A percentile compares a stretch with the other conserved stretches of the same genome.
Evolutionary conservation across 2,797 vertebrate genomes (phyloP).

Genomic region (Pseudotriccus pelzelni): DNA sequence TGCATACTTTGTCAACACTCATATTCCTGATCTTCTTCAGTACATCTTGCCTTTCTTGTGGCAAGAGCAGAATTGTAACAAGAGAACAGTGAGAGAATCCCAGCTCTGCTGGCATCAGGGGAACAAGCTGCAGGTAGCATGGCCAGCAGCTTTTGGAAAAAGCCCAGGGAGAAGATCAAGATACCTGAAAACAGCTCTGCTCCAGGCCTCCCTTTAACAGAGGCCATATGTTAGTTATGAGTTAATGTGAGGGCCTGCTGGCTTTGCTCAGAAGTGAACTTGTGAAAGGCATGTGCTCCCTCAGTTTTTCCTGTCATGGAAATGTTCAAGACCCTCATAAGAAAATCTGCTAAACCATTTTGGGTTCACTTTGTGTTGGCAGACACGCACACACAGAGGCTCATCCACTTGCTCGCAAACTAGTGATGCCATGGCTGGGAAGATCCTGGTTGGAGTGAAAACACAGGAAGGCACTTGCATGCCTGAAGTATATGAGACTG

Average conservation of each 20-base stretch:
- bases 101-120: neutral
- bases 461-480: neutral
- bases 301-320: neutral
- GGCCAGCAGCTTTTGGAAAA: neutral
- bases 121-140: neutral
- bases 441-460: neutral
- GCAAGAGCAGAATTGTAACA: neutral
- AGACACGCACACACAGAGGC: neutral
- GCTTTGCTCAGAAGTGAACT: neutral
- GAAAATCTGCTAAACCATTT: neutral
- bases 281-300: neutral
- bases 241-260: neutral
- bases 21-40: neutral
- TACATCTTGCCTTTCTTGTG: neutral
- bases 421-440: neutral
- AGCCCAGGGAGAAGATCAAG: neutral
- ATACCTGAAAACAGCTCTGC: neutral
- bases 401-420: neutral
- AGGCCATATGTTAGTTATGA: neutral
- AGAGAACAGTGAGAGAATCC: fast-evolving
- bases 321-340: neutral
- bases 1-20: neutral
- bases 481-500: neutral
- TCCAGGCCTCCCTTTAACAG: neutral
- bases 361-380: neutral